Evolutionary conservation across 2,113 vertebrate genomes (phyloP).

Genomic region (Pelmatolapia mariae): DNA sequence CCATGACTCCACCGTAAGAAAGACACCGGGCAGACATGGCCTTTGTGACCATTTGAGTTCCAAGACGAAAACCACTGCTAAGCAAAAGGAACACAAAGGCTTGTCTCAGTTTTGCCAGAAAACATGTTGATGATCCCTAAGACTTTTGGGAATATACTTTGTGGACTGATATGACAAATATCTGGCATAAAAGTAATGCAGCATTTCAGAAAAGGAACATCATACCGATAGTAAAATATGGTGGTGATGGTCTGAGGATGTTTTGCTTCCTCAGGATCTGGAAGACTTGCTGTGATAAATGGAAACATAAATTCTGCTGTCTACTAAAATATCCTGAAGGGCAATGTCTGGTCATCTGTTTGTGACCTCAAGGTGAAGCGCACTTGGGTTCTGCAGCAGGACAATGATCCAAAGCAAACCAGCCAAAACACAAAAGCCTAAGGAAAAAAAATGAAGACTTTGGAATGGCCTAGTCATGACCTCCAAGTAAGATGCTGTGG

Average conservation of each 20-base stretch:
- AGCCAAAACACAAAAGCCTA: neutral
- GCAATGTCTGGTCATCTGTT: neutral
- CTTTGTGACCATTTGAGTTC: neutral
- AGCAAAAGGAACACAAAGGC: neutral
- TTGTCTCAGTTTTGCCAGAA: neutral
- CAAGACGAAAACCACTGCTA: neutral
- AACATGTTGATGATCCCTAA: neutral
- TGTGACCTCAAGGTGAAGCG: neutral
- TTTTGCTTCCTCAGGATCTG: neutral
- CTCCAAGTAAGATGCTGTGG: neutral
- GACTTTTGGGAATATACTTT: neutral
- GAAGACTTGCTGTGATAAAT: neutral
- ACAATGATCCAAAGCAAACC: neutral
- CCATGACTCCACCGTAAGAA: neutral
- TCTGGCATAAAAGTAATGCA: neutral
- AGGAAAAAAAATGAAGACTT: neutral
- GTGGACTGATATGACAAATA: neutral
- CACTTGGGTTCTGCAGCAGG: neutral
- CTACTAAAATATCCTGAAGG: neutral
- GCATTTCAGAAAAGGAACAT: neutral
- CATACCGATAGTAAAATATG: neutral
- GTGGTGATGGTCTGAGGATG: neutral
- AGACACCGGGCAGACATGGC: neutral
- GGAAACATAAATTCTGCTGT: neutral
- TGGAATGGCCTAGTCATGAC: neutral